phyloP scores from a whole-genome alignment of 1,140 invertebrate species.

The Agraylea sexmaculata region DNA sequence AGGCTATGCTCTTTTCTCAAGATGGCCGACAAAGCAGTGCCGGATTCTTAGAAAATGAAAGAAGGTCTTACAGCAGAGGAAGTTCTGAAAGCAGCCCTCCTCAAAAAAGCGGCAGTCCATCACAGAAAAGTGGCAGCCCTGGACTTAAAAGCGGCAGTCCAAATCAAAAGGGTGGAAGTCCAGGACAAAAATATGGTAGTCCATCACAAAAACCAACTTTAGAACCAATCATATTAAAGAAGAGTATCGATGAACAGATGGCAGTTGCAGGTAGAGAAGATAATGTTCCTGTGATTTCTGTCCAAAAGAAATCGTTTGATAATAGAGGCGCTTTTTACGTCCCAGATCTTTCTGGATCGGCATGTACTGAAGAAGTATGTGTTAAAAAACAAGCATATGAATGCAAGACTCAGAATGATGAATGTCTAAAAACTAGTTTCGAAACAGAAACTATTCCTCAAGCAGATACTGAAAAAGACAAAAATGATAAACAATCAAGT shows the following conservation, averaged over 20 bases:
- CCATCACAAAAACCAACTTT: slow-evolving; percentile 36
- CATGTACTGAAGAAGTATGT: slow-evolving; percentile 21
- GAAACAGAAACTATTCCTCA: slow-evolving; percentile 40
- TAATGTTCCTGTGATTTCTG: slow-evolving; percentile 26
- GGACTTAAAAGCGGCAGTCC: slow-evolving; percentile 37
- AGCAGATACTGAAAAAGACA: slow-evolving; percentile 43
- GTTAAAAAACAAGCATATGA: slow-evolving; percentile 23
- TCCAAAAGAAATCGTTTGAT: slow-evolving; percentile 38
- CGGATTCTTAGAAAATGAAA: slow-evolving; percentile 39
- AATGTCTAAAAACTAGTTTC: slow-evolving; percentile 11
- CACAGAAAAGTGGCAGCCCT: slow-evolving; percentile 35
- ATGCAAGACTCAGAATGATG: slow-evolving; percentile 8
- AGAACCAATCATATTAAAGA: slow-evolving; percentile 35
- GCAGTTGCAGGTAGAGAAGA: slow-evolving; percentile 34
- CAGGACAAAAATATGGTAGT: slow-evolving; percentile 39
- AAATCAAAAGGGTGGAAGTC: slow-evolving; percentile 36
- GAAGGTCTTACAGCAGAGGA: slow-evolving; percentile 35
- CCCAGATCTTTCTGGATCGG: slow-evolving; percentile 22
- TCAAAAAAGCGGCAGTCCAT: slow-evolving; percentile 36
- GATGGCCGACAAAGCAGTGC: slow-evolving; percentile 46
- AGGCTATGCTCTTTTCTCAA: slow-evolving; percentile 53
- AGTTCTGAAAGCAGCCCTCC: slow-evolving; percentile 39
- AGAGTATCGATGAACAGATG: slow-evolving; percentile 38
- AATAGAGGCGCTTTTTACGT: slow-evolving; percentile 38
- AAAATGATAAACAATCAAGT: slow-evolving; percentile 32